Evolutionary conservation across 2,888 invertebrate genomes (phyloP).

Genomic region (Acleris holmiana): DNA sequence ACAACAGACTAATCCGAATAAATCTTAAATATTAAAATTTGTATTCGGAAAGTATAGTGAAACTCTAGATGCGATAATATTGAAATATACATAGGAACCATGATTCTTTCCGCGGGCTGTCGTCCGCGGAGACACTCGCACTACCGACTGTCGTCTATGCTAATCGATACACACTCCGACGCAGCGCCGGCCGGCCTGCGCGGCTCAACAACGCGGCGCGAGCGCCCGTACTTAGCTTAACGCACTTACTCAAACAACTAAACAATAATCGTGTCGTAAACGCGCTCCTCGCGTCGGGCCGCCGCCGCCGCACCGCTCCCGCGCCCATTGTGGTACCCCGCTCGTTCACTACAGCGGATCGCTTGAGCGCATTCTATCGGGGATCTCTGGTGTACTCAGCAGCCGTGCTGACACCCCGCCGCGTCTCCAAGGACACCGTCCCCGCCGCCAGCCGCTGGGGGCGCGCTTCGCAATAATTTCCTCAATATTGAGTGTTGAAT

Average conservation of each 20-base stretch:
- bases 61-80: slow-evolving; percentile 85
- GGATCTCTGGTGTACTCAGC: slow-evolving; percentile 1
- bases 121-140: slow-evolving; percentile 81
- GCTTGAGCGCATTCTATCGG: not conserved
- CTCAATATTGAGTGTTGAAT: slow-evolving; percentile 43
- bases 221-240: slow-evolving; percentile 50
- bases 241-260: slow-evolving; percentile 61
- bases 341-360: slow-evolving; percentile 11
- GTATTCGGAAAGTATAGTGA: slow-evolving; percentile 84
- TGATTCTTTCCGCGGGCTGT: slow-evolving; percentile 80
- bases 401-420: slow-evolving; percentile 29
- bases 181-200: slow-evolving; percentile 41
- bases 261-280: slow-evolving; percentile 75
- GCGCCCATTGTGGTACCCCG: slow-evolving; percentile 39
- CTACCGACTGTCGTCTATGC: slow-evolving; percentile 75
- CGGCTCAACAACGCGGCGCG: slow-evolving; percentile 56
- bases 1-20: slow-evolving; percentile 83
- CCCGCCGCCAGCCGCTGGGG: slow-evolving; percentile 36
- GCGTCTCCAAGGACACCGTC: slow-evolving; percentile 32
- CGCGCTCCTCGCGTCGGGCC: slow-evolving; percentile 78
- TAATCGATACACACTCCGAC: slow-evolving; percentile 65
- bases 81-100: slow-evolving; percentile 86
- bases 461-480: slow-evolving; percentile 44
- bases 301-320: slow-evolving; percentile 51
- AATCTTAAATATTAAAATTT: slow-evolving; percentile 85